Conservation (phyloP, 92 coral and sea anemone genomes). For the Chrysogorgia sp. region DNA sequence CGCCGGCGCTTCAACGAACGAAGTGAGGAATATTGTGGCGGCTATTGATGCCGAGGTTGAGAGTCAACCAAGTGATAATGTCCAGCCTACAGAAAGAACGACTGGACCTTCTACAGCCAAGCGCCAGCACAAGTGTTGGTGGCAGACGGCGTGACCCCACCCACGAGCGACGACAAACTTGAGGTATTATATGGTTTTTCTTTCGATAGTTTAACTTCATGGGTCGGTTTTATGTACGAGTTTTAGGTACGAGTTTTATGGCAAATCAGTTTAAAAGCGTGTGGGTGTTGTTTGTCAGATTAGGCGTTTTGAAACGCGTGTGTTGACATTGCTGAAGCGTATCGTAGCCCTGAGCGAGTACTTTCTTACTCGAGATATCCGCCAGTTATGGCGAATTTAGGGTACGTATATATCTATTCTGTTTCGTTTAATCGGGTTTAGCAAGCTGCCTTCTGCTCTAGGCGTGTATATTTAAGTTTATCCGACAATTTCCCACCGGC, state of each 20-base stretch:
- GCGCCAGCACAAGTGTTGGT: no score
- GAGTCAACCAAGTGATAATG: no score
- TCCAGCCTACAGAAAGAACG: no score
- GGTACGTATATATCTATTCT: no score
- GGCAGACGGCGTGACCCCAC: background rate
- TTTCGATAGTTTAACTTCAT: background rate
- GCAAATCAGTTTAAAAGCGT: background rate
- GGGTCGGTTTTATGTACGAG: background rate
- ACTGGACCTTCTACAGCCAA: no score
- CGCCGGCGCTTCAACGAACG: no score
- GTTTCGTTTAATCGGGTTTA: no score
- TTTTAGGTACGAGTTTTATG: background rate
- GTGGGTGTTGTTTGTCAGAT: background rate
- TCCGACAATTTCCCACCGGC: no score
- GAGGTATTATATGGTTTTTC: constrained; percentile 2
- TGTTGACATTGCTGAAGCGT: no score
- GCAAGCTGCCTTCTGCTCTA: no score
- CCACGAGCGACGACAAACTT: constrained; percentile 5
- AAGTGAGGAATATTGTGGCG: no score
- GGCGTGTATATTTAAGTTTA: background rate
- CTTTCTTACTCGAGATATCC: background rate
- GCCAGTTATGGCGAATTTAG: background rate
- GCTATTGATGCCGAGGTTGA: no score
- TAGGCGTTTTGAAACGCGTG: background rate
- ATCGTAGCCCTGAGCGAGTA: background rate